Evolutionary conservation across 2,797 vertebrate species (phyloP).

Genomic region (Eremophila alpestris): DNA sequence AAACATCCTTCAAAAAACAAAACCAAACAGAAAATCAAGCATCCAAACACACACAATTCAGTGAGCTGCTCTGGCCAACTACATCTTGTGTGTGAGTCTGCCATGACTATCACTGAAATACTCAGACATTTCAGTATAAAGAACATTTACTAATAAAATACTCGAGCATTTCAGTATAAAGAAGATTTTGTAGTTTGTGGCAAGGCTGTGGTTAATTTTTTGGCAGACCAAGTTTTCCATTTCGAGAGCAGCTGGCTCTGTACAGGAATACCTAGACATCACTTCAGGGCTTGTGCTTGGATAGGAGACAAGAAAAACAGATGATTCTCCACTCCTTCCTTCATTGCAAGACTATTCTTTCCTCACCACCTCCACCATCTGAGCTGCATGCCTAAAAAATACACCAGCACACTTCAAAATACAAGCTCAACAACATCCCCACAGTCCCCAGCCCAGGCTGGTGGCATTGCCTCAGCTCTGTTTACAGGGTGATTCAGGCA

Average conservation of each 20-base stretch:
- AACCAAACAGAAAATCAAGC: not conserved
- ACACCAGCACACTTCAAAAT: not conserved
- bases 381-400: not conserved
- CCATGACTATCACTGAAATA: not conserved
- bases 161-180: not conserved
- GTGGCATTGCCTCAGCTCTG: slow-evolving; percentile 28
- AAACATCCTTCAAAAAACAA: not conserved
- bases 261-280: not conserved
- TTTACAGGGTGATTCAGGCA: slow-evolving; percentile 37
- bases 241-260: not conserved
- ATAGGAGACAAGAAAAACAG: not conserved
- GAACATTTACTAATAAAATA: not conserved
- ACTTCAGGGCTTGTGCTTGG: not conserved
- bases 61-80: not conserved
- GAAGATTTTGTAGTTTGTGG: not conserved
- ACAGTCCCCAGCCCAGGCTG: not conserved
- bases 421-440: not conserved
- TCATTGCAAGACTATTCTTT: not conserved
- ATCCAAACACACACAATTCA: not conserved
- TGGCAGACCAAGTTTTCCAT: slow-evolving; percentile 16
- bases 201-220: not conserved
- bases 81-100: not conserved
- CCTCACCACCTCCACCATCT: not conserved
- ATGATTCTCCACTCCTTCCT: not conserved
- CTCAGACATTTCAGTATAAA: not conserved